Base-by-base conservation (phyloP, 2,888 invertebrate genomes). In the Polyommatus icarus region DNA sequence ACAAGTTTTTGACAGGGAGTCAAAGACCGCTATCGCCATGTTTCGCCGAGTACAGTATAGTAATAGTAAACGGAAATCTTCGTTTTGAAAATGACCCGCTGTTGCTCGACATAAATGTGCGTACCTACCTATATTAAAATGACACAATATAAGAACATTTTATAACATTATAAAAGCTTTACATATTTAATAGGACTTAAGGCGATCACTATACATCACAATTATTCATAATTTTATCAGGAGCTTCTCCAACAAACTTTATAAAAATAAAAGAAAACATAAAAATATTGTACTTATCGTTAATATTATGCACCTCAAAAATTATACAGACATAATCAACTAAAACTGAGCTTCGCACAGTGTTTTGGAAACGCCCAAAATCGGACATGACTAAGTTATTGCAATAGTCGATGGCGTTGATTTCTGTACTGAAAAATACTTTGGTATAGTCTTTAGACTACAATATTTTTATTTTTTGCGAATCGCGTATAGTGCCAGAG, bases 171-270 rank as follows among this genome's bases (percentile, higher is more conserved):
- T 61, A 61, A 61, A 61, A 61, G 12, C 24, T 61, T 61, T 24
- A 24, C 61, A 61, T 61, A 61, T 61, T 61, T 61, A 61, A 24
- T 61, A 61, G 24, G 20, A 61, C 61, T 24, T 61, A 61, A 61
- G 24, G 61, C 61, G 61, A 61, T 61, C 3, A 61, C 61, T 61
- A 61, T 61, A 10, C 24, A 24, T 61, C 24, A 61, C 12, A 61
- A 61, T 24, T 24, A 24, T 61, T 24, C 24, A 61, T 61, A 24
- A 61, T 12, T 61, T 61, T 61, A 24, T 61, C 10, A 10, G 24
- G 61, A 61, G 61, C 61, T 20, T 10, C 12, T 24, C 20, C 20
- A 24, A 59, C 57, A 61, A 61, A 61, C n/a, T 5, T n/a, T n/a
- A 59, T 2, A 50, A 50, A 10, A 12, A 10, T 12, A 50, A 20